Conservation (phyloP, 1,140 invertebrate genomes). For the Bombus huntii region DNA sequence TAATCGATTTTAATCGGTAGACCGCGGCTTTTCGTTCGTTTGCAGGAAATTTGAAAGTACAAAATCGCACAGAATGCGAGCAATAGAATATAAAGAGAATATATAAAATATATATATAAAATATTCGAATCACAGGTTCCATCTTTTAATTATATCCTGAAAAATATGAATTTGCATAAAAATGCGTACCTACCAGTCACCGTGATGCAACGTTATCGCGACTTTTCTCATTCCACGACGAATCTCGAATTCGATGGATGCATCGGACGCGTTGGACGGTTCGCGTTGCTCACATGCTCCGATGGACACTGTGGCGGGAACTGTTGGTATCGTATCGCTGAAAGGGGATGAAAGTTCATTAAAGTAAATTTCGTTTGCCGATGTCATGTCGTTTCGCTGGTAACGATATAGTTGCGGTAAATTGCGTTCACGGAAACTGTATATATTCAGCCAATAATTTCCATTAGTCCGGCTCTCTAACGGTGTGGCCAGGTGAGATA, state of each 20-base stretch:
- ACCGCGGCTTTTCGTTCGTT: no score
- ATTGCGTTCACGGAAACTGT: constrained; percentile 11
- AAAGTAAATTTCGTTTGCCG: not conserved
- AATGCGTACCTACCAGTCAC: no score
- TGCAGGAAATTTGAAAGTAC: no score
- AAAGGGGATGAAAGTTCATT: not conserved
- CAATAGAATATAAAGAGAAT: no score
- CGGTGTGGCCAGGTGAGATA: constrained; percentile 8
- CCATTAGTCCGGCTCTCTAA: constrained; percentile 22
- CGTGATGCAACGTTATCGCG: not conserved
- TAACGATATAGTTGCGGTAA: constrained; percentile 38
- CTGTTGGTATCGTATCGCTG: not conserved
- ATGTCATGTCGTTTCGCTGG: not conserved
- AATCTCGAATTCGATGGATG: not conserved
- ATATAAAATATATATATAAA: no score
- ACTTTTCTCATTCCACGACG: not conserved
- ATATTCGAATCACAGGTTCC: no score
- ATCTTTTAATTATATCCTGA: no score
- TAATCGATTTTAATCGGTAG: not conserved
- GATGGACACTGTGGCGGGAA: no score
- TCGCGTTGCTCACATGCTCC: not conserved
- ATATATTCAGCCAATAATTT: constrained; percentile 14
- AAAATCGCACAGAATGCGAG: no score
- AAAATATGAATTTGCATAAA: no score
- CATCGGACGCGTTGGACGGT: not conserved